Evolutionary conservation across 2,888 invertebrate species (phyloP), one percentile per base, ranked within the genome.

Genomic region (Chesias legatella): DNA sequence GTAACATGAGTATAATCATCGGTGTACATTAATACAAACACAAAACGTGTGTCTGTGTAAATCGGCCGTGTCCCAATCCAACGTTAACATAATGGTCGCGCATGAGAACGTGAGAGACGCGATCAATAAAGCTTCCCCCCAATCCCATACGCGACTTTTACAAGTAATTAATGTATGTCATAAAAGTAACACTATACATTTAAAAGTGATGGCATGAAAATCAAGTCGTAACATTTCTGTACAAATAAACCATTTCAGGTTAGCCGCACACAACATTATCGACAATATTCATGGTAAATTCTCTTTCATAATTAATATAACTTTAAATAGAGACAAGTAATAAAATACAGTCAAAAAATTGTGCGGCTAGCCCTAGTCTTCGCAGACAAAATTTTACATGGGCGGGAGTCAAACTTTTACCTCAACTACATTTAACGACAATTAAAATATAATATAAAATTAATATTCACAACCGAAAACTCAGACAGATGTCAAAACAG

Each of bases 151-250:
- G 56, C 65, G 64, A 63, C 65, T 70, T 72, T 70, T 62, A 75
- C 77, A 76, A 65, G 58, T 56, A 54, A n/a, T n/a, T n/a, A n/a
- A 60, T 61, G 60, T 59, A 54, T 58, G 50, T 17, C 38, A 45
- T 58, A 54, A 59, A 58, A 66, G 60, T 66, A 71, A 63, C 62
- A 63, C 65, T 63, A 67, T 50, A 53, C 47, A 58, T 57, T 56
- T 55, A 57, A 51, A 51, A 50, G 55, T 50, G 55, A 53, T 55
- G 64, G 68, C 67, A 56, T 61, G 58, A 65, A 67, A 67, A 70
- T 68, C 64, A 5, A 10, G 22, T 26, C 31, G 21, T 13, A 5
- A 21, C 27, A 1, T 10, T 10, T 25, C 30, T 33, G 29, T 10
- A 9, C 23, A 8, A 10, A 20, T 30, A 32, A 5, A 28, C 31